Base-by-base conservation (phyloP, 2,113 vertebrate species). In the Mola mola region DNA sequence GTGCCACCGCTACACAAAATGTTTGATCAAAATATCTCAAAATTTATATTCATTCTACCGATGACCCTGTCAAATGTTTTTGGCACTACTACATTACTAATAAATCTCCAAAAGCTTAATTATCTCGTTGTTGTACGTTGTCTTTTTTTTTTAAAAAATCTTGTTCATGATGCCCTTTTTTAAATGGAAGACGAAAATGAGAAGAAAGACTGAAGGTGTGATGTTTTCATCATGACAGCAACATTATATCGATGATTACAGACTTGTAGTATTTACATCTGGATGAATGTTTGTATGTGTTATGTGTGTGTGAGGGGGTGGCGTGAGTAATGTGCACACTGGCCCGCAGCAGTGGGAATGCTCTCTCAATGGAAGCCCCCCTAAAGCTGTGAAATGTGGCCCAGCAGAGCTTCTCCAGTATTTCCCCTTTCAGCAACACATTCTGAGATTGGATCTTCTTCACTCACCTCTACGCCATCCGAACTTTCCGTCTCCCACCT, bases 371-470 rank as follows among this genome's bases (percentile, higher is more conserved):
- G 71, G 66, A 66, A 37, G n/a, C 31, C 52, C 78, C 21, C 2
- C 1, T 56, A 56, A 66, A 57, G 43, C 24, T 58, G 65, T 72
- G 50, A 81, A 75, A 78, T 69, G 49, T 11, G 1, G 38, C 69
- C 20, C 75, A 78, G 84, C 61, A 21, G 78, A 78, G 42, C 31
- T 62, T 46, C 34, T 66, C 37, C 50, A 52, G 5, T 37, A 34
- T 74, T 69, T 78, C 40, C 42, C 8, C 63, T 36, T 55, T 17
- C 72, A 55, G 24, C 25, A 48, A 60, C 71, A 65, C 60, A 36
- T 74, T 73, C 40, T 58, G 24, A 77, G 73, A 78, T 75, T 48
- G 63, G 69, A 63, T 78, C 60, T 63, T 52, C 50, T 68, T 55
- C 43, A 16, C 40, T 51, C 2, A 7, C 56, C 15, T 5, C 36